A percentile compares a stretch with the other conserved stretches of the same genome.
These are phyloP conservation scores for Ophioninae sp. DNA, from an alignment of 2,888 invertebrate genomes.

Conservation along the genomic window DNA sequence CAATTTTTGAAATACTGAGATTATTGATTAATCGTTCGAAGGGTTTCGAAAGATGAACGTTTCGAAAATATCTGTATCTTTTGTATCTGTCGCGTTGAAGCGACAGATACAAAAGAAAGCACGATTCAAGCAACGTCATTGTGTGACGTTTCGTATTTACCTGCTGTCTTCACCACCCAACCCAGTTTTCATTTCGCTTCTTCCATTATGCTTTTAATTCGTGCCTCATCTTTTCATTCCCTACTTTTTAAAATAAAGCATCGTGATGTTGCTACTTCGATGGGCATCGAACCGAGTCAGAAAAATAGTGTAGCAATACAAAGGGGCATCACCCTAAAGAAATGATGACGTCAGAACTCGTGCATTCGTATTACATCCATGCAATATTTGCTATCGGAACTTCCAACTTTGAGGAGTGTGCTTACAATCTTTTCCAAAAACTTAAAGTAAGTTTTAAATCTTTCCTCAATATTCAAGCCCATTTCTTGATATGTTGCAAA, in stretches of 20 bases:
- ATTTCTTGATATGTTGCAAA: too few relatives aligned
- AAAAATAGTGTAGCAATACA: constrained; percentile 38
- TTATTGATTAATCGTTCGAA: too few relatives aligned
- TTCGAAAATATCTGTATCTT: too few relatives aligned
- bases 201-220: constrained; percentile 6
- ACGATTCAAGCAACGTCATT: constrained; percentile 27
- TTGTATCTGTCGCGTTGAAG: too few relatives aligned
- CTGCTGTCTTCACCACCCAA: neutral
- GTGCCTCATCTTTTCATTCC: neutral
- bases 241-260: constrained; percentile 8
- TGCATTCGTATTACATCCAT: too few relatives aligned
- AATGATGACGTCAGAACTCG: constrained; percentile 14
- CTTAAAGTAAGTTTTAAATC: too few relatives aligned
- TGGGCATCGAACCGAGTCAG: constrained; percentile 47
- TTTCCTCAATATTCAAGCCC: too few relatives aligned
- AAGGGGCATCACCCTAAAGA: constrained; percentile 11
- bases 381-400: too few relatives aligned
- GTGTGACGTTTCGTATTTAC: constrained; percentile 7
- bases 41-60: too few relatives aligned
- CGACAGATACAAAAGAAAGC: neutral
- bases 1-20: too few relatives aligned
- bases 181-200: neutral
- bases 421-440: too few relatives aligned
- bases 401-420: neutral
- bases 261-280: constrained; percentile 45